phyloP scores from a whole-genome alignment of 30 jellyfish, hydroid and myxozoan genomes.

The Aurelia aurita complex sp. Pacific region DNA sequence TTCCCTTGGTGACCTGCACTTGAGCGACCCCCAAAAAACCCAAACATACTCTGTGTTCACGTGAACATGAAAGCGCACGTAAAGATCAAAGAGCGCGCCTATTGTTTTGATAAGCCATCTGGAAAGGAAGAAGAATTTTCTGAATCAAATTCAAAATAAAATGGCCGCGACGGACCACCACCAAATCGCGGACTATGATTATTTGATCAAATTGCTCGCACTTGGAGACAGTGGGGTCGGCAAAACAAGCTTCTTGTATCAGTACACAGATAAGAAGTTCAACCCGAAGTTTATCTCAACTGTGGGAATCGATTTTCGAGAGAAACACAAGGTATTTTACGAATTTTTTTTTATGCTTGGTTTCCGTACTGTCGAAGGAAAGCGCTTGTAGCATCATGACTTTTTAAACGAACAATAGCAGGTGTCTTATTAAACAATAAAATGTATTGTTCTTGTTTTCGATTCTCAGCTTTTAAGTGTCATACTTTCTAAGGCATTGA shows the following conservation, averaged over 20 bases:
- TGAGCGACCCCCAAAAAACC: too few species aligned
- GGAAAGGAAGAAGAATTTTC: slow-evolving; percentile 31
- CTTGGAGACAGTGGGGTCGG: slow-evolving; percentile 97
- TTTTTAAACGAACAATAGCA: too few species aligned
- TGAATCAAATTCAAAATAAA: slow-evolving; percentile 12
- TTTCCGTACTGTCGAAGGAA: too few species aligned
- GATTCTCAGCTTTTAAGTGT: too few species aligned
- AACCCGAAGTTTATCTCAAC: slow-evolving; percentile 84
- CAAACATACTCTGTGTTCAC: too few species aligned
- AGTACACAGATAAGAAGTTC: slow-evolving; percentile 84
- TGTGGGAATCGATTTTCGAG: slow-evolving; percentile 93
- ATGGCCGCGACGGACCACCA: slow-evolving; percentile 80
- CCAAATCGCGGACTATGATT: slow-evolving; percentile 85
- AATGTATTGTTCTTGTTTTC: too few species aligned
- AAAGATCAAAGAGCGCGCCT: slow-evolving; percentile 15
- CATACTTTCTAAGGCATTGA: too few species aligned
- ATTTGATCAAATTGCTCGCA: slow-evolving; percentile 79
- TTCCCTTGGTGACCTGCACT: too few species aligned
- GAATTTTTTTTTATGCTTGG: not conserved
- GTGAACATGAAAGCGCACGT: too few species aligned
- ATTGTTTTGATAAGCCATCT: slow-evolving; percentile 9
- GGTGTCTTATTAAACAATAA: too few species aligned
- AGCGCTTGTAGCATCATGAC: too few species aligned
- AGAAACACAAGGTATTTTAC: slow-evolving; percentile 70
- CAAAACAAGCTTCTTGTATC: slow-evolving; percentile 80